A percentile compares a stretch with the other conserved stretches of the same genome.
Conservation (phyloP, 2,888 invertebrate species). For the Ornithoptera priamus region DNA sequence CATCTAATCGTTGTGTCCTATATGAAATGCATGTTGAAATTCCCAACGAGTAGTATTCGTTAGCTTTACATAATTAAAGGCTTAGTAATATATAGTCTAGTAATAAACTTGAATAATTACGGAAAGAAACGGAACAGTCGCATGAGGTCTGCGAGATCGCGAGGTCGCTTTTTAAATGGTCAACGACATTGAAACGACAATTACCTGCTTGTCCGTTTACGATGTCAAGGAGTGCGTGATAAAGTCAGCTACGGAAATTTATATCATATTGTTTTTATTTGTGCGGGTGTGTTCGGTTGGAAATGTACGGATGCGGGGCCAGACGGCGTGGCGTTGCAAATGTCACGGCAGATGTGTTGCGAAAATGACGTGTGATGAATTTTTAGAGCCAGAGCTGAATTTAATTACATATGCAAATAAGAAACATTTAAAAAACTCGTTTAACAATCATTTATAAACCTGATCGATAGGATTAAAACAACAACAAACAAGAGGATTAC, state of each 20-base stretch:
- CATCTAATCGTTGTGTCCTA: no score
- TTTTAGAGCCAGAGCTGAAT: background rate
- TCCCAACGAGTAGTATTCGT: no score
- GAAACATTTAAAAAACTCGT: background rate
- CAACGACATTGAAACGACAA: slow-evolving; percentile 51
- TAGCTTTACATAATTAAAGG: background rate
- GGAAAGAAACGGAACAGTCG: slow-evolving; percentile 36
- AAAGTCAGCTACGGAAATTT: slow-evolving; percentile 11
- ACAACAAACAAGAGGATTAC: no score
- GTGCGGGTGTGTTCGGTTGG: background rate
- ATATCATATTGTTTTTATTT: background rate
- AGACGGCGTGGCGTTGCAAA: slow-evolving; percentile 73
- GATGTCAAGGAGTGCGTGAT: slow-evolving; percentile 47
- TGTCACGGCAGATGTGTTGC: slow-evolving; percentile 50
- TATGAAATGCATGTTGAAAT: no score
- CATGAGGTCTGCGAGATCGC: slow-evolving; percentile 37
- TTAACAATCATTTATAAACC: no score
- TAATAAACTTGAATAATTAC: slow-evolving; percentile 34
- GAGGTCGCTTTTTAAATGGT: slow-evolving; percentile 58
- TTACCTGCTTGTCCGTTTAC: slow-evolving; percentile 40
- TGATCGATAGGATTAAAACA: no score
- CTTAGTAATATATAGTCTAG: background rate
- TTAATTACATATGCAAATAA: background rate
- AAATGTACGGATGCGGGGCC: slow-evolving; percentile 29
- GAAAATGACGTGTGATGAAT: slow-evolving; percentile 22